Percentiles rank a stretch among this genome's conserved stretches.
Evolutionary conservation across 2,888 invertebrate species (phyloP).

Genomic region (Stratiomys singularior): DNA sequence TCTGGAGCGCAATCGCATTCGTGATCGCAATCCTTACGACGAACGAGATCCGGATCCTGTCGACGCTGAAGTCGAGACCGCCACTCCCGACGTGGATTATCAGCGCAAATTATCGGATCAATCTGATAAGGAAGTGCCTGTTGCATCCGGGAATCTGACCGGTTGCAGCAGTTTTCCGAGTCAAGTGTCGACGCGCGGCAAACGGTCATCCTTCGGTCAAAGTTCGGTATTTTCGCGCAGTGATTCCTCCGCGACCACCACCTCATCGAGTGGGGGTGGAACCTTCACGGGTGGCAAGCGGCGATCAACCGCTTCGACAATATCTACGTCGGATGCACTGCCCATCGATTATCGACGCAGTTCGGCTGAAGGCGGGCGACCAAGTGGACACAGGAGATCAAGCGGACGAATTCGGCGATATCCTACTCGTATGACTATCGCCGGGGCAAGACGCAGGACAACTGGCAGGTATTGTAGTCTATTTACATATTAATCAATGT

Average conservation of each 20-base stretch:
- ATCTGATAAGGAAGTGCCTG: neutral
- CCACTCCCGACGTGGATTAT: neutral
- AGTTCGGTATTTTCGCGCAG: constrained; percentile 61
- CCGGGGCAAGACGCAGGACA: constrained; percentile 64
- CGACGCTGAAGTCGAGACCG: neutral
- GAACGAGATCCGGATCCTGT: constrained; percentile 14
- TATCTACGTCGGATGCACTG: constrained; percentile 63
- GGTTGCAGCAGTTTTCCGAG: constrained; percentile 31
- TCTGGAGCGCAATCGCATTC: constrained; percentile 39
- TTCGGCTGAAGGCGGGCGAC: constrained; percentile 61
- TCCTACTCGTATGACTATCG: constrained; percentile 64
- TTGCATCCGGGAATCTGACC: constrained; percentile 10
- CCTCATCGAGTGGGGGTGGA: constrained; percentile 62
- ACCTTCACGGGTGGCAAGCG: constrained; percentile 63
- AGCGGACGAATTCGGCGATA: constrained; percentile 63
- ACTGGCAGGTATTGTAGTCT: constrained; percentile 63
- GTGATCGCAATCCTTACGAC: constrained; percentile 19
- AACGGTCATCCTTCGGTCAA: constrained; percentile 60
- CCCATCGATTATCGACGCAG: constrained; percentile 63
- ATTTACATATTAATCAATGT: too few relatives aligned
- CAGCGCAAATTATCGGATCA: constrained; percentile 36
- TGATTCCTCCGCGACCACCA: constrained; percentile 64
- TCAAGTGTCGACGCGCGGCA: constrained; percentile 56
- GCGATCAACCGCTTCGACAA: constrained; percentile 63
- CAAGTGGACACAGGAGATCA: constrained; percentile 59